Percentiles rank a stretch among this genome's conserved stretches.
phyloP scores from a whole-genome alignment of 2,113 vertebrate genomes.

The Perccottus glenii region DNA sequence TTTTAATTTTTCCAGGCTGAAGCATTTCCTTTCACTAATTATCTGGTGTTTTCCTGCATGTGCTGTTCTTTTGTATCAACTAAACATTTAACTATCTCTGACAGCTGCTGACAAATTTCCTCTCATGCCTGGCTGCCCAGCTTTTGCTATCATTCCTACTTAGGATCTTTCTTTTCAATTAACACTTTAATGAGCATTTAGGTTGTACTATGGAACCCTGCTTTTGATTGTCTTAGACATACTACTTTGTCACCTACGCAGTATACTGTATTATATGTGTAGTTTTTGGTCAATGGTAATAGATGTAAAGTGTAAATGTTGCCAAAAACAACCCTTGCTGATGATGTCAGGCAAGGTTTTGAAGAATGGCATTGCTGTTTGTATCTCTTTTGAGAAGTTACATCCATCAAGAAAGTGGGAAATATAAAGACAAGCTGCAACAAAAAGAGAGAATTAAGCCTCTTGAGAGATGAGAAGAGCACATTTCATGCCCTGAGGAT shows the following conservation, averaged over 20 bases:
- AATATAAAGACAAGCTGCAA: slow-evolving; percentile 14
- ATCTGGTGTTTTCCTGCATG: slow-evolving; percentile 43
- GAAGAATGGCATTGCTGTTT: background rate
- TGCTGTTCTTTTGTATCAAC: slow-evolving; percentile 41
- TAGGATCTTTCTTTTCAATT: slow-evolving; percentile 6
- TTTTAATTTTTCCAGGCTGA: slow-evolving; percentile 6
- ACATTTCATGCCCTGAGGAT: slow-evolving; percentile 44
- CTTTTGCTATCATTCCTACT: slow-evolving; percentile 14
- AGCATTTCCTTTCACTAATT: slow-evolving; percentile 57
- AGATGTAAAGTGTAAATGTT: too few relatives aligned
- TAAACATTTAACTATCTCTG: slow-evolving; percentile 45
- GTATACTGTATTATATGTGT: too few relatives aligned
- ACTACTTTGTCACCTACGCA: too few relatives aligned
- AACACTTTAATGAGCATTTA: background rate
- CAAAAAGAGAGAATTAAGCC: slow-evolving; percentile 44
- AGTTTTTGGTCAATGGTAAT: too few relatives aligned
- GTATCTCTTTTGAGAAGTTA: background rate
- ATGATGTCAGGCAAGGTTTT: too few relatives aligned
- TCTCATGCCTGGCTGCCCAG: slow-evolving; percentile 18
- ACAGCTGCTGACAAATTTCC: slow-evolving; percentile 45
- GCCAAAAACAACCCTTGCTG: too few relatives aligned
- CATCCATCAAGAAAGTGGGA: background rate
- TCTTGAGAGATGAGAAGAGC: slow-evolving; percentile 44
- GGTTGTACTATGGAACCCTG: too few relatives aligned
- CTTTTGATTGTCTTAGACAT: too few relatives aligned